Evolutionary conservation across 2,113 vertebrate species (phyloP).

Genomic region (Urocolius indicus): DNA sequence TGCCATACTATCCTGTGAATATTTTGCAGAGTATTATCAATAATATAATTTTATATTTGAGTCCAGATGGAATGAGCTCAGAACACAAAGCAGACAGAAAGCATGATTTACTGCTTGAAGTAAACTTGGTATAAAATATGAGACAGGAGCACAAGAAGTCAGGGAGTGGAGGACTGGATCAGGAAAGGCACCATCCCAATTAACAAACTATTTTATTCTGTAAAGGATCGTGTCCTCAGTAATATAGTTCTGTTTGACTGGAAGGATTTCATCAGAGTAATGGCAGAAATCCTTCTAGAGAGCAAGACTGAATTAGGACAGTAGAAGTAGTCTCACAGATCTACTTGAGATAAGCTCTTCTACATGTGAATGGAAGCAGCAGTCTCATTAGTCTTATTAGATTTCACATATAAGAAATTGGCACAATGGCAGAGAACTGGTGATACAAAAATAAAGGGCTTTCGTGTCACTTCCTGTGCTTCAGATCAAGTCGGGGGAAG

Average conservation of each 20-base stretch:
- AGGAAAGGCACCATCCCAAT: neutral
- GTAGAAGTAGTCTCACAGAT: neutral
- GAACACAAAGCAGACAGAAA: conserved; percentile 23
- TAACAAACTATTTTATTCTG: neutral
- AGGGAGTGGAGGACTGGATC: neutral
- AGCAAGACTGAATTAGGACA: neutral
- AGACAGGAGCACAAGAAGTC: neutral
- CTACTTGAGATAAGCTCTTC: neutral
- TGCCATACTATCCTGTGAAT: conserved; percentile 7
- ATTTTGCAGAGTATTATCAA: conserved; percentile 53
- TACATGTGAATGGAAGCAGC: neutral
- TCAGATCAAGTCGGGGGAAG: neutral
- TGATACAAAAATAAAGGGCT: neutral
- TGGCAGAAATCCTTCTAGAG: neutral
- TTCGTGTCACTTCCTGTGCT: neutral
- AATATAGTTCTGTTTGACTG: neutral
- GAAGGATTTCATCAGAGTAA: neutral
- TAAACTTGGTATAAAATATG: conserved; percentile 5
- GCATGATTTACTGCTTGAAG: conserved; percentile 2
- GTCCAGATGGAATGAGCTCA: conserved; percentile 25
- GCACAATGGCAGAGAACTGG: neutral
- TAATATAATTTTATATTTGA: conserved; percentile 52
- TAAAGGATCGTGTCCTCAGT: neutral
- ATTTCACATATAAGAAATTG: neutral
- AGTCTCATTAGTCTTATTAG: neutral